Base-by-base conservation (phyloP, 2,888 invertebrate genomes). In the Phania funesta region DNA sequence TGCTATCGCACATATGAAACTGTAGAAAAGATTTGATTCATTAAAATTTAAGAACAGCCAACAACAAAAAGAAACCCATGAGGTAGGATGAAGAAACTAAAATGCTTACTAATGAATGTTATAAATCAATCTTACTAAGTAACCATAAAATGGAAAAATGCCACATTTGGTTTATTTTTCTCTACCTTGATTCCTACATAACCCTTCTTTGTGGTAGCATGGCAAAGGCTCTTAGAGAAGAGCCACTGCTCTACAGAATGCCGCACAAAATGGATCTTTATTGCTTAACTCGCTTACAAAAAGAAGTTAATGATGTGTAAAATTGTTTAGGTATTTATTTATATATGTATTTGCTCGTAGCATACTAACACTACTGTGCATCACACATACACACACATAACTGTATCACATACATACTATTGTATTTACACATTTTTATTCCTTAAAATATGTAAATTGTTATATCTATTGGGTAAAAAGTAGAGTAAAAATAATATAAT, bases 261-360 rank as follows among this genome's bases (percentile, higher is more conserved):
- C 60, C 35, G 46, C 24, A 16, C 32, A 65, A 58, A 35, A 70
- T 20, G 29, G 50, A 65, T 65, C 58, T 58, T 79, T 79, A 58
- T 58, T 58, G 48, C 35, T 50, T 24, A n/a, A 73, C 71, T 58
- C 50, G 22, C 60, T 65, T 58, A 71, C 78, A 73, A 79, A 73
- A 79, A 65, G 5, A 79, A 78, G 78, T 82, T 82, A 82, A 82
- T 82, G 82, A 82, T 78, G 78, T 78, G 82, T 78, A 78, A 82
- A 78, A 74, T 78, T 75, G 78, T 82, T 78, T 64, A 75, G 78
- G 74, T 78, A 74, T 82, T 78, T 74, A 74, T 74, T 54, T 73
- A 52, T 65, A 60, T 71, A n/a, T n/a, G n/a, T n/a, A n/a, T n/a
- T n/a, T n/a, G n/a, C n/a, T n/a, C n/a, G n/a, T n/a, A n/a, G n/a